A percentile compares a stretch with the other conserved stretches of the same genome.
Evolutionary conservation across 2,888 invertebrate species (phyloP).

Genomic region (Galerucella nymphaeae): DNA sequence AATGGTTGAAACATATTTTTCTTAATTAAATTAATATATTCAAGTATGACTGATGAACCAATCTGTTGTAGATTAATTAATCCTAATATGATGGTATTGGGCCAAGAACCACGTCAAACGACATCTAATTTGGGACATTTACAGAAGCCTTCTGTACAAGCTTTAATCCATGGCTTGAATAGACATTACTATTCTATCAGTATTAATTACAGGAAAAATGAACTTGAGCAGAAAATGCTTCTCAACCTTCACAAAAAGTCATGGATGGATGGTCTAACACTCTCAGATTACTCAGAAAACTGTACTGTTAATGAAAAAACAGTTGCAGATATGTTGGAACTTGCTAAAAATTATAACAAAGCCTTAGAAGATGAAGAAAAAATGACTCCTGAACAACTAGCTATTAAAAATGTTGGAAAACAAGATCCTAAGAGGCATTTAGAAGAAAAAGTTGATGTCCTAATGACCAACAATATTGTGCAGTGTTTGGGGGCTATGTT

Average conservation of each 20-base stretch:
- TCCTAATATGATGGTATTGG: constrained; percentile 98
- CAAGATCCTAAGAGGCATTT: constrained; percentile 99
- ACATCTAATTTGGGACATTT: constrained; percentile 98
- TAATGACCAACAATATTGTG: constrained; percentile 98
- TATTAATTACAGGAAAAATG: constrained; percentile 99
- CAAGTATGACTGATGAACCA: not conserved
- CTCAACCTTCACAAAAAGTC: constrained; percentile 98
- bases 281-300: constrained; percentile 93
- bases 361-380: constrained; percentile 99
- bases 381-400: constrained; percentile 99
- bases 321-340: constrained; percentile 94
- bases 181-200: constrained; percentile 99
- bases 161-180: constrained; percentile 97
- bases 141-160: constrained; percentile 99
- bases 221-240: constrained; percentile 99
- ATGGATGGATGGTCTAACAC: constrained; percentile 95
- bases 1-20: no score
- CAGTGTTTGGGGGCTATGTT: constrained; percentile 98
- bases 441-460: constrained; percentile 96
- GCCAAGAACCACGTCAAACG: constrained; percentile 98
- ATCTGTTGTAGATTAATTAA: constrained; percentile 83
- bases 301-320: constrained; percentile 93
- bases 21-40: not conserved
- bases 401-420: constrained; percentile 99
- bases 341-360: constrained; percentile 93